A percentile compares a stretch with the other conserved stretches of the same genome.
These are phyloP conservation scores for Tricholaema leucomelas DNA, from an alignment of 2,113 vertebrate species.

Conservation along the genomic window DNA sequence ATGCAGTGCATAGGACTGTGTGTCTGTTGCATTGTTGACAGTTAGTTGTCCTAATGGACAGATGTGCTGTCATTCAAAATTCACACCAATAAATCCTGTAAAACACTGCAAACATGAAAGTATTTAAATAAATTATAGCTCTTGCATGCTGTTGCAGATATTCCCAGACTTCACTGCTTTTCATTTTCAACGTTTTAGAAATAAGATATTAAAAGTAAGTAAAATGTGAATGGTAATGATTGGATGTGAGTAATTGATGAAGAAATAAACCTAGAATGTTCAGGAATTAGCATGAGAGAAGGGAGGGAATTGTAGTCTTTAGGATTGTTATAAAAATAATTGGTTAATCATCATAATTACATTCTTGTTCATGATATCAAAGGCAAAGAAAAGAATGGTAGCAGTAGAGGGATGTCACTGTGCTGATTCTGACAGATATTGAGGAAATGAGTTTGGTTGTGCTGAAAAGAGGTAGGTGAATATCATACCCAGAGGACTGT, in stretches of 20 bases:
- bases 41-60: not conserved
- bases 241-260: not conserved
- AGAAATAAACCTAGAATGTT: not conserved
- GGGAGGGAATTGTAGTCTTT: not conserved
- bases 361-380: constrained; percentile 33
- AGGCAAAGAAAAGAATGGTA: not conserved
- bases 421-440: not conserved
- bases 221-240: not conserved
- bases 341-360: constrained; percentile 22
- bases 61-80: not conserved
- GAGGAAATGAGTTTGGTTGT: not conserved
- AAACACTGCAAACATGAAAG: not conserved
- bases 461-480: not conserved
- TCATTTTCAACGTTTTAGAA: not conserved
- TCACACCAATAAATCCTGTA: not conserved
- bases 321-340: constrained; percentile 29
- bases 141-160: not conserved
- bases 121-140: not conserved
- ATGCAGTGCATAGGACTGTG: not conserved
- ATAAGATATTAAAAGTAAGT: not conserved
- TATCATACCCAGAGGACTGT: not conserved
- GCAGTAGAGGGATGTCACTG: not conserved
- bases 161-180: not conserved
- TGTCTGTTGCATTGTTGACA: not conserved
- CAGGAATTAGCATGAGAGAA: constrained; percentile 26